Percentiles rank a stretch among this genome's conserved stretches.
phyloP scores from a whole-genome alignment of 2,113 vertebrate genomes.

The Typhlomys cinereus region DNA sequence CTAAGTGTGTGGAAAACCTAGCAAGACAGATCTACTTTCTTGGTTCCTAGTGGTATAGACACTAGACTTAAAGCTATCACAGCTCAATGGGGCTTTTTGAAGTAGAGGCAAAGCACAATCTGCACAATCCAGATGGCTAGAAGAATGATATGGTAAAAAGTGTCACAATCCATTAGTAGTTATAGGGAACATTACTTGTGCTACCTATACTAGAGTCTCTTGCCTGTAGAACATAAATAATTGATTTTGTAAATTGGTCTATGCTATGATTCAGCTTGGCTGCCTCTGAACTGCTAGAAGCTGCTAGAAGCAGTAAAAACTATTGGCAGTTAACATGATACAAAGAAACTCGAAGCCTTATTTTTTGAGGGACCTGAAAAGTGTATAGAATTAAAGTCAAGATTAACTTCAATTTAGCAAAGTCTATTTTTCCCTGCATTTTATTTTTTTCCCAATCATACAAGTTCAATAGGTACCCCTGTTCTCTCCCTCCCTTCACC shows the following conservation, averaged over 20 bases:
- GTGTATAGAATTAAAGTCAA: slow-evolving; percentile 23
- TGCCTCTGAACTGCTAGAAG: slow-evolving; percentile 24
- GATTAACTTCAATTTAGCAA: slow-evolving; percentile 1
- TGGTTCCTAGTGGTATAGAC: background rate
- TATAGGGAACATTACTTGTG: slow-evolving; percentile 5
- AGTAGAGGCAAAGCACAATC: background rate
- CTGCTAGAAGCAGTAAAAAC: slow-evolving; percentile 46
- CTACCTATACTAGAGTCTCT: background rate
- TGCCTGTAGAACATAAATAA: slow-evolving; percentile 2
- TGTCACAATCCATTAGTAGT: background rate
- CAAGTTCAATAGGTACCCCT: no score
- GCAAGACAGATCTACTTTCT: background rate
- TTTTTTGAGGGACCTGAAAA: background rate
- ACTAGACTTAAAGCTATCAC: slow-evolving; percentile 17
- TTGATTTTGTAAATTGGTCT: slow-evolving; percentile 21
- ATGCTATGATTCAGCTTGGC: slow-evolving; percentile 23
- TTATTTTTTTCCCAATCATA: no score
- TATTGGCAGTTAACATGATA: background rate
- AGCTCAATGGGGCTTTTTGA: background rate
- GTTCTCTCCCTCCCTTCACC: no score
- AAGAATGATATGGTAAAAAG: background rate
- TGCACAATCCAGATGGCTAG: background rate
- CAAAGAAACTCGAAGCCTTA: background rate
- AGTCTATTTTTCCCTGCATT: no score
- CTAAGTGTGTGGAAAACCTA: background rate